Evolutionary conservation across 2,797 vertebrate genomes (phyloP), one percentile per base, ranked within the genome.

Genomic region (Emys orbicularis): DNA sequence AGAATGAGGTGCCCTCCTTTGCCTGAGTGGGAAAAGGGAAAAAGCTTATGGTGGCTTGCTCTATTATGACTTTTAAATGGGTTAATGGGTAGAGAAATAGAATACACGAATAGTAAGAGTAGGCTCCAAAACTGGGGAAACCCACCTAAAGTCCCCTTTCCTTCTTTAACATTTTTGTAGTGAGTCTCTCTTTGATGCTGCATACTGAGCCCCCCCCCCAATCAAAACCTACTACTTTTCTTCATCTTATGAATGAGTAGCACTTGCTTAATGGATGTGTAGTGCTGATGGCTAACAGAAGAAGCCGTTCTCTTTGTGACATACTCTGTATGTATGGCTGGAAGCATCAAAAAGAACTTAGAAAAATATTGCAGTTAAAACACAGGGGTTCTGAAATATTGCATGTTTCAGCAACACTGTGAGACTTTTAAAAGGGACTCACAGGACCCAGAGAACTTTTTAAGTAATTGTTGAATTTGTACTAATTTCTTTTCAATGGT

Each of bases 41-140:
- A 52, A 5, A 3, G 76, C 76, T 91, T 97, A 68, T 88, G 3
- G 87, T 92, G 61, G 83, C 56, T 56, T 81, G 21, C 29, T 92
- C 84, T 94, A 44, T 90, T 97, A 90, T 88, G 2, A 47, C 88
- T 65, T 65, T 91, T 93, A 87, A 91, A 85, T 72, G 56, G 47
- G 83, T 53, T 83, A 41, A 44, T 87, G 34, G 85, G 27, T 86
- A 57, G 23, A 87, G 65, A 88, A 87, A 65, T 81, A 77, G 56
- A 87, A 18, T n/a, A 61, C 31, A 92, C 44, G 76, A 1, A 54
- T 91, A 53, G 82, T 91, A 59, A 84, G 74, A 41, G 6, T 53
- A 19, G 25, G 80, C 18, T 56, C 49, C 52, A 81, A 91, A 91
- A 90, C 41, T 27, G 34, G 79, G 72, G 81, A 94, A 77, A 7